A percentile compares a stretch with the other conserved stretches of the same genome.
Conservation (phyloP, 1,140 invertebrate genomes). For the Hycleus cichorii region DNA sequence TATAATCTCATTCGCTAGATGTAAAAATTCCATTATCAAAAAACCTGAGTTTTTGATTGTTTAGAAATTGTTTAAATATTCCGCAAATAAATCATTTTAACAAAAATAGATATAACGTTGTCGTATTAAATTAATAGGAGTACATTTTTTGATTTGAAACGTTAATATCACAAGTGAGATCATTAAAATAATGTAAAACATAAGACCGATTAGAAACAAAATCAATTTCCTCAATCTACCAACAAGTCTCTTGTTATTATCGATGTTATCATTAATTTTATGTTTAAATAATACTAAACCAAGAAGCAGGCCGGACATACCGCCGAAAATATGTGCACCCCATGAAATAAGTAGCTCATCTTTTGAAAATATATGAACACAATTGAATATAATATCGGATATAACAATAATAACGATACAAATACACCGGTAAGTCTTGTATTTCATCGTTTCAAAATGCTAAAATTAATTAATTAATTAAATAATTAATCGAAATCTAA, state of each 20-base stretch:
- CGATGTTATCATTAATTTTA: not conserved
- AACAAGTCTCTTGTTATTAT: not conserved
- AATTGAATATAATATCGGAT: conserved; percentile 48
- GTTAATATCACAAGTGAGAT: conserved; percentile 26
- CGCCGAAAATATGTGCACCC: conserved; percentile 69
- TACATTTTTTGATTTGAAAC: conserved; percentile 31
- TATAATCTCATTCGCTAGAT: not conserved
- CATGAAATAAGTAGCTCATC: conserved; percentile 58
- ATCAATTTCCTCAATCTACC: not conserved
- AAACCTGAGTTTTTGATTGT: too few species aligned
- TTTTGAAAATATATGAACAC: conserved; percentile 42
- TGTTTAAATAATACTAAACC: conserved; percentile 59
- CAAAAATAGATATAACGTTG: conserved; percentile 25
- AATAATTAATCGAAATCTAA: conserved; percentile 5
- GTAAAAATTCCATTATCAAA: not conserved
- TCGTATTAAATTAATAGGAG: conserved; percentile 19
- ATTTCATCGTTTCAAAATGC: conserved; percentile 54
- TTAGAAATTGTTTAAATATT: not conserved
- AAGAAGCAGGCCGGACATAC: conserved; percentile 67
- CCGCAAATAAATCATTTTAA: conserved; percentile 6
- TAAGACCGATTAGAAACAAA: conserved; percentile 24
- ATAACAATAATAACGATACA: conserved; percentile 54
- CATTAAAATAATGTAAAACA: conserved; percentile 22
- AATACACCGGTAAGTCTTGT: conserved; percentile 48
- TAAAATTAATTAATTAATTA: conserved; percentile 33